phyloP scores from a whole-genome alignment of 2,888 invertebrate species.

The Ceratothoa steindachneri region DNA sequence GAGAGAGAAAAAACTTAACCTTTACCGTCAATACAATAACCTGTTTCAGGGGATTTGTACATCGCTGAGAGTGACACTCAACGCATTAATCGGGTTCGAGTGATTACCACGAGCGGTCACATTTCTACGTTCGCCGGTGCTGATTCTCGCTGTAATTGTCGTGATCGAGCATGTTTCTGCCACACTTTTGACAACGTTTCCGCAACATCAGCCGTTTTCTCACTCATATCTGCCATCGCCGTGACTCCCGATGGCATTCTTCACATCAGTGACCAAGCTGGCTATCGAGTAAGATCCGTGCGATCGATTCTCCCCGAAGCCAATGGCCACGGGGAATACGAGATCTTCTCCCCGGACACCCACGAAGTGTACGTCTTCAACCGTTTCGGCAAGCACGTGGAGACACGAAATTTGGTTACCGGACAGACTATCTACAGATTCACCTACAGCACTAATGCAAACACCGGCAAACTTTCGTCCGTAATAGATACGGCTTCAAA shows the following conservation, averaged over 20 bases:
- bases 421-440: slow-evolving; percentile 89
- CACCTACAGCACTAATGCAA: slow-evolving; percentile 93
- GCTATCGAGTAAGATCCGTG: slow-evolving; percentile 51
- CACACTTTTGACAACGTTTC: slow-evolving; percentile 86
- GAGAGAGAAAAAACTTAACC: neutral
- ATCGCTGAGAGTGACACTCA: slow-evolving; percentile 95
- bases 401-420: slow-evolving; percentile 90
- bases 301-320: slow-evolving; percentile 61
- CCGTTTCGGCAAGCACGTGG: slow-evolving; percentile 88
- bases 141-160: slow-evolving; percentile 87
- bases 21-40: neutral
- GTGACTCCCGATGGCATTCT: slow-evolving; percentile 91
- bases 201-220: slow-evolving; percentile 88
- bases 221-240: slow-evolving; percentile 85
- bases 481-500: slow-evolving; percentile 85
- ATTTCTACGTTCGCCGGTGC: slow-evolving; percentile 90
- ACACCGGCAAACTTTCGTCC: slow-evolving; percentile 87
- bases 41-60: slow-evolving; percentile 61
- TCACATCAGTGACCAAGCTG: slow-evolving; percentile 87
- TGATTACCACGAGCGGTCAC: slow-evolving; percentile 88
- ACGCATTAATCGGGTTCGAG: slow-evolving; percentile 81
- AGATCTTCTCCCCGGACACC: slow-evolving; percentile 89
- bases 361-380: slow-evolving; percentile 93
- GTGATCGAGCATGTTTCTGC: slow-evolving; percentile 80
- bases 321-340: slow-evolving; percentile 69